Evolutionary conservation across 2,113 vertebrate species (phyloP), one percentile per base, ranked within the genome.

Genomic region (Callocephalon fimbriatum): DNA sequence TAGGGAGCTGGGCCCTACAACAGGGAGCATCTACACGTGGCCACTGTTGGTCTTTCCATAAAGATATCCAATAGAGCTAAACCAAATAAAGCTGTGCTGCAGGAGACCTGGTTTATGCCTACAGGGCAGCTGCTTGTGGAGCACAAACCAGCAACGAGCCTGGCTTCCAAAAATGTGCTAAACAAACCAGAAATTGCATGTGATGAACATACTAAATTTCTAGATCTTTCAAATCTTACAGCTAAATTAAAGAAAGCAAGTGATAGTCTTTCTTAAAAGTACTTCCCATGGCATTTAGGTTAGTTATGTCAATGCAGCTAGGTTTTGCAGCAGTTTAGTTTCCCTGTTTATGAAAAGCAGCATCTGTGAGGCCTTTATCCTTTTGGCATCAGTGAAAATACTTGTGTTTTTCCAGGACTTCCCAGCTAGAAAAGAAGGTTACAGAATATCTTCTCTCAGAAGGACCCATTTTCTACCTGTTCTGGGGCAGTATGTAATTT

Each of bases 11-110:
- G 48, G 37, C 25, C 22, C 40, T 25, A 4, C 9, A 13, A 23
- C 3, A 1, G 8, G 50, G 63, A 66, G 26, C 38, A 15, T n/a
- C 35, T 26, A 7, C 42, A 1, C 16, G 2, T 9, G 6, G 29
- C 63, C 21, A 0, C 3, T 44, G 0, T 7, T 38, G 38, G 27
- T n/a, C 26, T 47, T 35, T 40, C 32, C 40, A 0, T 12, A 9
- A 23, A 59, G 61, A 26, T 19, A 21, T 38, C 25, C 67, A 2
- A 2, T 6, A 27, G 44, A 56, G 37, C 70, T 47, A 4, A 45
- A 16, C n/a, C 13, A 1, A 2, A 20, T 6, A 5, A 26, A n/a
- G 40, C 78, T 38, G 61, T 42, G 51, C 62, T 79, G 27, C 20
- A 17, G 13, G 8, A 40, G 48, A n/a, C 6, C 9, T 31, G 18